These are phyloP conservation scores for Calliphora vicina DNA, from an alignment of 1,140 invertebrate genomes.

Conservation along the genomic window DNA sequence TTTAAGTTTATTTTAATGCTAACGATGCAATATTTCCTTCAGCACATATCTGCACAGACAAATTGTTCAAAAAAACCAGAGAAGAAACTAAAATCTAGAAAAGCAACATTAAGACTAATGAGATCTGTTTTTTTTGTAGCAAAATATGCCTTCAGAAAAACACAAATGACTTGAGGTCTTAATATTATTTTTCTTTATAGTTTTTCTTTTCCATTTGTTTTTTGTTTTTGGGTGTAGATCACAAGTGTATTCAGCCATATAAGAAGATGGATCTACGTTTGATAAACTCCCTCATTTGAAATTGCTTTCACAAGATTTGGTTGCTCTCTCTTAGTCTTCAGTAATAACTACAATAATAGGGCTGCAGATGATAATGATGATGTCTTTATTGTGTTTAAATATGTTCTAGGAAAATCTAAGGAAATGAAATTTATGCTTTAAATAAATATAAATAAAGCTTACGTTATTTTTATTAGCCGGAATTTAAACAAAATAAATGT, in stretches of 20 bases:
- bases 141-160: not conserved
- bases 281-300: not conserved
- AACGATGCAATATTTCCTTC: constrained; percentile 34
- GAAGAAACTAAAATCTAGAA: not conserved
- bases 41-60: not conserved
- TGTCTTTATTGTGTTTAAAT: not conserved
- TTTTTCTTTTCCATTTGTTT: not conserved
- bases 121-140: not conserved
- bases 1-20: constrained; percentile 21
- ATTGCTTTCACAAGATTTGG: too few species aligned
- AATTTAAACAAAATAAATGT: not conserved
- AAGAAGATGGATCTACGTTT: not conserved
- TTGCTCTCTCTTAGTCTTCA: not conserved
- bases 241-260: not conserved
- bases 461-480: not conserved
- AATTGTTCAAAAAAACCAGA: not conserved
- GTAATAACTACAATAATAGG: not conserved
- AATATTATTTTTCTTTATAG: not conserved
- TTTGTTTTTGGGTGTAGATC: not conserved
- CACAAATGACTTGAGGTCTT: not conserved
- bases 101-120: not conserved
- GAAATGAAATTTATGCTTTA: not conserved
- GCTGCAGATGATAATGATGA: not conserved
- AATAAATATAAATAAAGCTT: not conserved
- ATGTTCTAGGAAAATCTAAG: not conserved